phyloP scores from a whole-genome alignment of 2,797 vertebrate genomes.

The Eulemur rubriventer region DNA sequence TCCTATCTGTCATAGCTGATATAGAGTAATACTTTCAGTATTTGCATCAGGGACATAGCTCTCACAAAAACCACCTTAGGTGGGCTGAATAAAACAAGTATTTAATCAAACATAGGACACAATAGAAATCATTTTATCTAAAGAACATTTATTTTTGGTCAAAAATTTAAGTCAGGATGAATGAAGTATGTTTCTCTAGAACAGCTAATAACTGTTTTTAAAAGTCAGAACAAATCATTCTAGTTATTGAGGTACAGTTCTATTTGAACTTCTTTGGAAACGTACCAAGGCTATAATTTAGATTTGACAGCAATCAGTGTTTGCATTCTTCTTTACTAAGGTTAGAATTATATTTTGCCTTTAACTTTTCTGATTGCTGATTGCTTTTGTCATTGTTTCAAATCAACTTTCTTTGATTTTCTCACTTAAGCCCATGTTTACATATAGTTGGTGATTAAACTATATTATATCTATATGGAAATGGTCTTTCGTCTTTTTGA shows the following conservation, averaged over 20 bases:
- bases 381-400: not conserved
- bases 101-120: not conserved
- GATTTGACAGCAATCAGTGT: conserved; percentile 7
- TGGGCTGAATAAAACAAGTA: not conserved
- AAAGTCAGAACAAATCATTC: not conserved
- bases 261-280: not conserved
- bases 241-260: not conserved
- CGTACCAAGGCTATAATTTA: not conserved
- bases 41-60: not conserved
- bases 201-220: not conserved
- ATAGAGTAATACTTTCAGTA: not conserved
- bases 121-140: accelerated
- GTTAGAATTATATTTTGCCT: not conserved
- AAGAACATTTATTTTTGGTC: not conserved
- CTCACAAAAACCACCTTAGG: not conserved
- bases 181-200: not conserved
- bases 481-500: not conserved
- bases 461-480: not conserved
- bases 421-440: not conserved
- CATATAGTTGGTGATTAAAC: not conserved
- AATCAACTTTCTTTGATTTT: not conserved
- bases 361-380: not conserved
- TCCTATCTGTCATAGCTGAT: not conserved
- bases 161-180: not conserved
- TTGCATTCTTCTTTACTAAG: not conserved